phyloP scores from a whole-genome alignment of 2,888 invertebrate species.

The Sturmia bella region DNA sequence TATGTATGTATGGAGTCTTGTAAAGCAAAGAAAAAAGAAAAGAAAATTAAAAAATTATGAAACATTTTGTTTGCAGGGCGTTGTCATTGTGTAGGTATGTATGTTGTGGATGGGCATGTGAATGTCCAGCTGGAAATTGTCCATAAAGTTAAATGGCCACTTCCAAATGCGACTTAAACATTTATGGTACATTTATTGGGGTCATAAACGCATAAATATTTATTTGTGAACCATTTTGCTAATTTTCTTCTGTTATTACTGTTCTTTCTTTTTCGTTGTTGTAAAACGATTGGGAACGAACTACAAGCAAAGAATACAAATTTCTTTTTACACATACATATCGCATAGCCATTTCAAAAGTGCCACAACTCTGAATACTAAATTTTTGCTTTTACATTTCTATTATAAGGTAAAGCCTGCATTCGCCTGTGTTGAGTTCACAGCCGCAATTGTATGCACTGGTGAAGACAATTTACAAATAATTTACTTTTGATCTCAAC shows the following conservation, averaged over 20 bases:
- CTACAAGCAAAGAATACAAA: slow-evolving; percentile 63
- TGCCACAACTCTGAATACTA: too few relatives aligned
- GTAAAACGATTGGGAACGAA: slow-evolving; percentile 61
- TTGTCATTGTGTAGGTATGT: slow-evolving; percentile 1
- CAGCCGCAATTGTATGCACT: too few relatives aligned
- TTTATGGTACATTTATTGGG: slow-evolving; percentile 66
- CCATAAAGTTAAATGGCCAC: slow-evolving; percentile 26
- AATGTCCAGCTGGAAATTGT: slow-evolving; percentile 21
- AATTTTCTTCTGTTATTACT: slow-evolving; percentile 41
- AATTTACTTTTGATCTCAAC: too few relatives aligned
- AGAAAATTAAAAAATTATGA: too few relatives aligned
- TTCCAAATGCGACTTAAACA: slow-evolving; percentile 52
- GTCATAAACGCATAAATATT: slow-evolving; percentile 68
- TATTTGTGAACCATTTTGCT: slow-evolving; percentile 66
- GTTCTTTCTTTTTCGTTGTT: slow-evolving; percentile 33
- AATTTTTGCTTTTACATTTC: too few relatives aligned
- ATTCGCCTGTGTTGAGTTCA: too few relatives aligned
- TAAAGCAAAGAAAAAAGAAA: too few relatives aligned
- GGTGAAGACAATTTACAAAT: too few relatives aligned
- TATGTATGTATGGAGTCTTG: too few relatives aligned
- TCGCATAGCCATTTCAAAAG: too few relatives aligned
- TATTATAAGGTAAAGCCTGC: too few relatives aligned
- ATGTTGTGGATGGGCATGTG: background rate
- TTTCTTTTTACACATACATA: slow-evolving; percentile 26
- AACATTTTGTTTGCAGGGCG: too few relatives aligned